Evolutionary conservation across 2,113 vertebrate species (phyloP).

Genomic region (Xyliphius kryptos): DNA sequence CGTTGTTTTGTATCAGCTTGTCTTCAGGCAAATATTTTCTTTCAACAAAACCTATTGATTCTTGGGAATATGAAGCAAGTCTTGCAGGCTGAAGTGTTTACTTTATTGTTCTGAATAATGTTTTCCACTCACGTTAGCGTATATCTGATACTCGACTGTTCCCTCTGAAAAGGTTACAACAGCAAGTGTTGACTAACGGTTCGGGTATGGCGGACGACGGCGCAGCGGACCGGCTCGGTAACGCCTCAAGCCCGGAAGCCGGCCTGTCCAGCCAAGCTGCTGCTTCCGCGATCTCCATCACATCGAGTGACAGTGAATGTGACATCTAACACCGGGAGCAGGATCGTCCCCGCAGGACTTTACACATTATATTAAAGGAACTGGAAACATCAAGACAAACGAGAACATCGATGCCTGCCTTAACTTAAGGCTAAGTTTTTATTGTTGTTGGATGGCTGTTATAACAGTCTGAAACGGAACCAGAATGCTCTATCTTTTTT

Average conservation of each 20-base stretch:
- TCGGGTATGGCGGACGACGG: slow-evolving; percentile 81
- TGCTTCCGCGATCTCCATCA: slow-evolving; percentile 97
- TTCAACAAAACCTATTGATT: no score
- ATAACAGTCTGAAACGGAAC: slow-evolving; percentile 53
- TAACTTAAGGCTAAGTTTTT: slow-evolving; percentile 48
- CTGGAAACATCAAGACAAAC: slow-evolving; percentile 58
- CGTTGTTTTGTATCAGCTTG: no score
- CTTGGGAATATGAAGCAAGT: no score
- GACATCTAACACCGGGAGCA: slow-evolving; percentile 80
- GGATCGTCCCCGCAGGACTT: no score
- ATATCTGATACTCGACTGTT: slow-evolving; percentile 24
- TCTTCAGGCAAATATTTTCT: no score
- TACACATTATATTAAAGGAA: slow-evolving; percentile 51
- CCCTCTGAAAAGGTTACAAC: slow-evolving; percentile 81
- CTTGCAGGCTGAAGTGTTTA: no score
- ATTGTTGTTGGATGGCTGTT: slow-evolving; percentile 54
- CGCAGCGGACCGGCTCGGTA: slow-evolving; percentile 76
- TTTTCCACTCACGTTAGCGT: no score
- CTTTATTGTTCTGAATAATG: no score
- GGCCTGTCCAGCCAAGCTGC: slow-evolving; percentile 94
- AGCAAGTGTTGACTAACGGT: slow-evolving; percentile 88
- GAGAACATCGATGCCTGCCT: slow-evolving; percentile 59
- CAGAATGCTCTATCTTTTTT: slow-evolving; percentile 58
- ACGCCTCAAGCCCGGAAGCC: slow-evolving; percentile 84
- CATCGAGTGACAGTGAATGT: slow-evolving; percentile 98